These are phyloP conservation scores for Globodera ellingtonae DNA, from an alignment of 1,140 invertebrate genomes.

Conservation along the genomic window DNA sequence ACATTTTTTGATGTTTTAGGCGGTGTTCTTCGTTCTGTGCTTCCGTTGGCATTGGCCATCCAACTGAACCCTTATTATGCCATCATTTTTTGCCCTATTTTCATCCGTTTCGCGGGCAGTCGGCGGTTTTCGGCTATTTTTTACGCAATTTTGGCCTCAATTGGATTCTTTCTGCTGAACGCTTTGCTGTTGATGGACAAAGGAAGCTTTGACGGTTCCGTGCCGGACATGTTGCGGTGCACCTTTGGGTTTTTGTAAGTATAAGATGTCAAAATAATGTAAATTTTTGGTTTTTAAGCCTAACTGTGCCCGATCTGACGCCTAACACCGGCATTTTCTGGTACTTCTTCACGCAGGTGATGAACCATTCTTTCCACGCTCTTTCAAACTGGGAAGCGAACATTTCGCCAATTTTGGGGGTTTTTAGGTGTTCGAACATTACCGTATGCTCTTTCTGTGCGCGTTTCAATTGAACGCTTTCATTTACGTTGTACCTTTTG, in stretches of 20 bases:
- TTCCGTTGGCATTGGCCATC: slow-evolving; percentile 38
- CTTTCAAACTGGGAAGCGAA: neutral
- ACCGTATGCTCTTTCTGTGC: slow-evolving; percentile 87
- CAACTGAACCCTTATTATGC: slow-evolving; percentile 40
- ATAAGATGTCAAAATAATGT: slow-evolving; percentile 28
- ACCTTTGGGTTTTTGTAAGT: slow-evolving; percentile 84
- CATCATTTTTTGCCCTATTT: slow-evolving; percentile 38
- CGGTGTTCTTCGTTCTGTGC: slow-evolving; percentile 38
- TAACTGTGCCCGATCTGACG: slow-evolving; percentile 83
- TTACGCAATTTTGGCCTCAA: slow-evolving; percentile 40
- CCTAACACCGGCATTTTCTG: slow-evolving; percentile 97
- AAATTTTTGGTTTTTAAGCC: slow-evolving; percentile 63
- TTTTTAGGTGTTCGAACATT: slow-evolving; percentile 90
- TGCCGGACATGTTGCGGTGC: slow-evolving; percentile 69
- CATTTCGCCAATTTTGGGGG: neutral
- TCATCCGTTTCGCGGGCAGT: slow-evolving; percentile 26
- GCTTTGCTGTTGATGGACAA: slow-evolving; percentile 49
- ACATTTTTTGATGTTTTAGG: slow-evolving; percentile 33
- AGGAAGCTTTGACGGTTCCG: neutral
- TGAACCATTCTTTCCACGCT: neutral
- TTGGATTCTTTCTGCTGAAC: slow-evolving; percentile 57
- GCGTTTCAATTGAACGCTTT: slow-evolving; percentile 95
- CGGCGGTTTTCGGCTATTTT: slow-evolving; percentile 1
- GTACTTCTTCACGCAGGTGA: slow-evolving; percentile 94
- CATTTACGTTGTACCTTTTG: slow-evolving; percentile 85